A percentile compares a stretch with the other conserved stretches of the same genome.
Conservation (phyloP, 2,113 vertebrate species). For the Melanostigma gelatinosum region DNA sequence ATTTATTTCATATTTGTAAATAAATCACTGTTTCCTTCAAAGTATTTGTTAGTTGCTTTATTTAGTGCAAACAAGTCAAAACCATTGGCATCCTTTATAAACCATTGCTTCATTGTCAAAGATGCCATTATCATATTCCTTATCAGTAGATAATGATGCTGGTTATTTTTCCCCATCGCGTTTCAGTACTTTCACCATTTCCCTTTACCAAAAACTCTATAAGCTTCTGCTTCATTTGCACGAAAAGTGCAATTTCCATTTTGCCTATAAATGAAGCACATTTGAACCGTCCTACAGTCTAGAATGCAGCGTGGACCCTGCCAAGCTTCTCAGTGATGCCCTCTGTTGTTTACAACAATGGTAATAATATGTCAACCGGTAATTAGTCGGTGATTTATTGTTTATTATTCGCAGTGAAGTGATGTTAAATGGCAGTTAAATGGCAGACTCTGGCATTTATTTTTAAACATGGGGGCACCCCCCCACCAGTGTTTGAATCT, state of each 20-base stretch:
- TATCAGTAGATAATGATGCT: background rate
- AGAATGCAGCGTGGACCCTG: background rate
- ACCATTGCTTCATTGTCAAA: background rate
- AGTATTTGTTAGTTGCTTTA: background rate
- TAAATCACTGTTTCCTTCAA: background rate
- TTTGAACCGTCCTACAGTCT: background rate
- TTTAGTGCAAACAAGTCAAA: background rate
- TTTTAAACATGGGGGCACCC: background rate
- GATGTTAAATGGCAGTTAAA: background rate
- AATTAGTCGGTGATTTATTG: background rate
- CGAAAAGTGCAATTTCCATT: background rate
- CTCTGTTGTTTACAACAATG: background rate
- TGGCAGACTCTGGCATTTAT: background rate
- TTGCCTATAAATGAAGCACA: background rate
- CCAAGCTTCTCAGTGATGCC: background rate
- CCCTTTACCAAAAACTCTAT: background rate
- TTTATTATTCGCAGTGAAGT: conserved; percentile 1
- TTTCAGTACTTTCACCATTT: background rate
- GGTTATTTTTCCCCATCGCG: background rate
- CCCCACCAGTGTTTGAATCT: background rate
- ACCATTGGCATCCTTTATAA: background rate
- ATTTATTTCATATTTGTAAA: background rate
- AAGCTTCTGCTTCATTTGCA: background rate
- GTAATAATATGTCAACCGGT: background rate
- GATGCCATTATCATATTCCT: background rate